phyloP scores from a whole-genome alignment of 2,797 vertebrate genomes.

The Xyrichtys novacula region DNA sequence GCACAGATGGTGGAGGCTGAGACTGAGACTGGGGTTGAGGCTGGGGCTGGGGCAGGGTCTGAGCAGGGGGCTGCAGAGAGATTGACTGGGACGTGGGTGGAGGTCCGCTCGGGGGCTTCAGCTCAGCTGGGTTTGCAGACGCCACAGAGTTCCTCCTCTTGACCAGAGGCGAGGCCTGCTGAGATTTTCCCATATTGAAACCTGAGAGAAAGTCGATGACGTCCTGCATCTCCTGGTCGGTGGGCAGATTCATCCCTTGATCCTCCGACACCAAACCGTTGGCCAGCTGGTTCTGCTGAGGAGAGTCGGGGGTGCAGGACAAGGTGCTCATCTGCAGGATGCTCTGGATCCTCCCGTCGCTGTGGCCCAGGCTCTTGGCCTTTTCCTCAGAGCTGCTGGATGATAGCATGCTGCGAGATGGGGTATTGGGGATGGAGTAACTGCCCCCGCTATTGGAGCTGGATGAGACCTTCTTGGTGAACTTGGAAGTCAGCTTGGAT shows the following conservation, averaged over 20 bases:
- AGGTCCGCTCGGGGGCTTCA: slow-evolving; percentile 87
- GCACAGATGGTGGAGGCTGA: slow-evolving; percentile 61
- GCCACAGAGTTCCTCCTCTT: slow-evolving; percentile 95
- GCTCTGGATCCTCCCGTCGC: slow-evolving; percentile 89
- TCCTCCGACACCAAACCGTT: slow-evolving; percentile 92
- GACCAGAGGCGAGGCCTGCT: slow-evolving; percentile 94
- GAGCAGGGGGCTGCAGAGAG: slow-evolving; percentile 85
- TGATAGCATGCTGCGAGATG: slow-evolving; percentile 90
- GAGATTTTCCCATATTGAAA: slow-evolving; percentile 98
- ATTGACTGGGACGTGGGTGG: slow-evolving; percentile 85
- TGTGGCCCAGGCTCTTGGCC: slow-evolving; percentile 73
- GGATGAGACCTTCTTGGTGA: slow-evolving; percentile 96
- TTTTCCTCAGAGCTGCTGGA: slow-evolving; percentile 85
- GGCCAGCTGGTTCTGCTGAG: slow-evolving; percentile 83
- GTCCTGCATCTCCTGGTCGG: slow-evolving; percentile 99
- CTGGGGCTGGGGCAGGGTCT: slow-evolving; percentile 83
- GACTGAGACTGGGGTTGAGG: slow-evolving; percentile 83
- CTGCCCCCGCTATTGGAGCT: slow-evolving; percentile 87
- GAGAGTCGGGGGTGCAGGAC: slow-evolving; percentile 83
- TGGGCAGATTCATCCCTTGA: slow-evolving; percentile 98
- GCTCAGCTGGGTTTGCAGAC: slow-evolving; percentile 89
- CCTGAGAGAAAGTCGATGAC: slow-evolving; percentile 99
- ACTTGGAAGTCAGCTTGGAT: slow-evolving; percentile 97
- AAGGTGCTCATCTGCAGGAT: slow-evolving; percentile 90
- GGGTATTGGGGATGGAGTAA: slow-evolving; percentile 93